These are phyloP conservation scores for Macquaria australasica DNA, from an alignment of 2,113 vertebrate species.

Conservation along the genomic window DNA sequence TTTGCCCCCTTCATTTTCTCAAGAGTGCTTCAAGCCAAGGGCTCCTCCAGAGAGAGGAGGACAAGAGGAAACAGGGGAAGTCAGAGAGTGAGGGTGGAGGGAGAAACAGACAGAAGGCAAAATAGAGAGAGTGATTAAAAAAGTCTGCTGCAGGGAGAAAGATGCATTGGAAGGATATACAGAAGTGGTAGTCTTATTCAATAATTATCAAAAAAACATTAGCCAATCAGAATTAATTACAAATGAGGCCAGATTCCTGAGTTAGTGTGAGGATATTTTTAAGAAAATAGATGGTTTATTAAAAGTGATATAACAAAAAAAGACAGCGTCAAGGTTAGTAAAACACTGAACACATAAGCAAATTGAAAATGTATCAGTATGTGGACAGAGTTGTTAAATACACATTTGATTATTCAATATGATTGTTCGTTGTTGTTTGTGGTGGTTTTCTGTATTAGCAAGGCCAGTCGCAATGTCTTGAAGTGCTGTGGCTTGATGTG, in stretches of 20 bases:
- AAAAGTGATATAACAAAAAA: background rate
- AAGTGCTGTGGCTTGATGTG: conserved; percentile 55
- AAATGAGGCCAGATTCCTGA: conserved; percentile 13
- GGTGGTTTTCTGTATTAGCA: conserved; percentile 9
- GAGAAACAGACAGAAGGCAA: conserved; percentile 39
- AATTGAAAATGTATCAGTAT: background rate
- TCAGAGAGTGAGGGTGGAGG: conserved; percentile 40
- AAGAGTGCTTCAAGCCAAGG: conserved; percentile 82
- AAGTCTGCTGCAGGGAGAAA: conserved; percentile 19
- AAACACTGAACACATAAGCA: background rate
- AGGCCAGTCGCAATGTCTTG: conserved; percentile 42
- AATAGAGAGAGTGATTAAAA: conserved; percentile 41
- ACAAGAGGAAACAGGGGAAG: conserved; percentile 54
- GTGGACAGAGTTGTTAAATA: background rate
- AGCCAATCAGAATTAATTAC: conserved; percentile 47
- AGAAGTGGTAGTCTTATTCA: conserved; percentile 4
- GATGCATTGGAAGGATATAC: background rate
- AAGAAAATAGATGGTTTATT: background rate
- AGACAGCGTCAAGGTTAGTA: background rate
- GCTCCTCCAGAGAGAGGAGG: conserved; percentile 69
- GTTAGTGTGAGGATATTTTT: background rate
- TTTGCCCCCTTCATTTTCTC: conserved; percentile 86
- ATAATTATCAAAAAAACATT: conserved; percentile 59
- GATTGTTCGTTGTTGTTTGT: background rate
- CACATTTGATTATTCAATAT: background rate